Conservation (phyloP, 92 coral and sea anemone species). For the Hydrozoanthus gracilis region DNA sequence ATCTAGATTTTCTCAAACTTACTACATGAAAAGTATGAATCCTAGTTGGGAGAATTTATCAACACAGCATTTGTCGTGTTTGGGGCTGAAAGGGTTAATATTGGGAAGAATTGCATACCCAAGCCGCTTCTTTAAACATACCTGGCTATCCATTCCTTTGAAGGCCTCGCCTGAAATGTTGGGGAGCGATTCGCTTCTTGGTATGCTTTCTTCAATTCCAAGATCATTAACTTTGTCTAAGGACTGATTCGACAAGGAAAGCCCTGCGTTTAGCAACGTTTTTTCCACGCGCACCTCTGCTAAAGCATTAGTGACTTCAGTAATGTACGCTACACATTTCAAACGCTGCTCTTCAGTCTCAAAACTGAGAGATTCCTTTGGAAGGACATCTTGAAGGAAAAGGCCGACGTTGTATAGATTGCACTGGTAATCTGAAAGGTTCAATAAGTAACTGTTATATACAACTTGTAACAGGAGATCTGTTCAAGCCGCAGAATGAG, state of each 20-base stretch:
- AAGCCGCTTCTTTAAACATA: not conserved
- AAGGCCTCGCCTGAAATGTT: conserved; percentile 58
- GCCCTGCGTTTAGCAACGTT: conserved; percentile 65
- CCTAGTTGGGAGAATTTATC: too few species aligned
- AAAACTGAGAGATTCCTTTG: conserved; percentile 77
- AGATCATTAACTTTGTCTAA: conserved; percentile 66
- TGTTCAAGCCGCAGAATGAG: not conserved
- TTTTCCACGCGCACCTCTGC: conserved; percentile 48
- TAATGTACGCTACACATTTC: conserved; percentile 74
- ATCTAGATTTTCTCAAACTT: too few species aligned
- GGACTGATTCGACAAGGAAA: conserved; percentile 79
- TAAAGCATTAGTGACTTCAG: conserved; percentile 74
- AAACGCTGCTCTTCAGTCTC: conserved; percentile 79
- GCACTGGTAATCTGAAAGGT: conserved; percentile 65
- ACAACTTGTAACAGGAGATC: not conserved
- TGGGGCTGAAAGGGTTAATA: too few species aligned
- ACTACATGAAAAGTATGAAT: too few species aligned
- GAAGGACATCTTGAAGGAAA: conserved; percentile 82
- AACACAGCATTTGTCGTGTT: too few species aligned
- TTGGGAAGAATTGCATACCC: not conserved
- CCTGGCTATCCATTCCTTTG: conserved; percentile 48
- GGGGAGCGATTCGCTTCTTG: conserved; percentile 87
- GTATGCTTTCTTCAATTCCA: conserved; percentile 61
- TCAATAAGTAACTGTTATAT: too few species aligned
- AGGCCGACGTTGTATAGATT: conserved; percentile 66